Percentiles rank a stretch among this genome's conserved stretches.
phyloP scores from a whole-genome alignment of 2,113 vertebrate species.

The Trogon melanurus region DNA sequence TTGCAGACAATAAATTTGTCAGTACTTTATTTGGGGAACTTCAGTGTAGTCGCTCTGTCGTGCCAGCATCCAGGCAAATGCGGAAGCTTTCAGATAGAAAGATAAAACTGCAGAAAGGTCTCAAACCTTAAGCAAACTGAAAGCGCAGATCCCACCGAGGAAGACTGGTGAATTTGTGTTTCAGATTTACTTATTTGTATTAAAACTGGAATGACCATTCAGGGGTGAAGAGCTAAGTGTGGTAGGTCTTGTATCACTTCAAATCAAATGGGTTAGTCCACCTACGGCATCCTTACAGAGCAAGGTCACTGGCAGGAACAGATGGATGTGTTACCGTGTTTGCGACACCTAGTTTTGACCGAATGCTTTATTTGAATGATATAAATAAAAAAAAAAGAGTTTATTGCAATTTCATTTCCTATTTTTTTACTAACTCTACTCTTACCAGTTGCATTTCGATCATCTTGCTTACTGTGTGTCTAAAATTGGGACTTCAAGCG shows the following conservation, averaged over 20 bases:
- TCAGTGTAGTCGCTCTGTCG: constrained; percentile 27
- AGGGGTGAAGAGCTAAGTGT: not conserved
- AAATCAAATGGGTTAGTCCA: not conserved
- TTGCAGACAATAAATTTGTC: constrained; percentile 71
- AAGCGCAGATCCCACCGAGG: not conserved
- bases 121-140: not conserved
- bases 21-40: constrained; percentile 60
- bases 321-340: not conserved
- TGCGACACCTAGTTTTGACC: not conserved
- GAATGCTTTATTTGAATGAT: not conserved
- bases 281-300: not conserved
- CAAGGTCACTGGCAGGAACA: not conserved
- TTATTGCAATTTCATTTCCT: not conserved
- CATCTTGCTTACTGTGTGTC: not conserved
- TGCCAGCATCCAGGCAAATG: constrained; percentile 36
- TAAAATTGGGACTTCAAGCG: not conserved
- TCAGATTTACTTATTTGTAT: not conserved
- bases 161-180: not conserved
- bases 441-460: not conserved
- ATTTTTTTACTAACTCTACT: not conserved
- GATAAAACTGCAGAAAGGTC: constrained; percentile 12
- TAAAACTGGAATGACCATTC: not conserved
- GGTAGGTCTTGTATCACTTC: not conserved
- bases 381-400: not conserved
- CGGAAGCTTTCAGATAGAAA: constrained; percentile 48